Conservation (phyloP, 2,113 vertebrate species). For the Asarcornis scutulata region DNA sequence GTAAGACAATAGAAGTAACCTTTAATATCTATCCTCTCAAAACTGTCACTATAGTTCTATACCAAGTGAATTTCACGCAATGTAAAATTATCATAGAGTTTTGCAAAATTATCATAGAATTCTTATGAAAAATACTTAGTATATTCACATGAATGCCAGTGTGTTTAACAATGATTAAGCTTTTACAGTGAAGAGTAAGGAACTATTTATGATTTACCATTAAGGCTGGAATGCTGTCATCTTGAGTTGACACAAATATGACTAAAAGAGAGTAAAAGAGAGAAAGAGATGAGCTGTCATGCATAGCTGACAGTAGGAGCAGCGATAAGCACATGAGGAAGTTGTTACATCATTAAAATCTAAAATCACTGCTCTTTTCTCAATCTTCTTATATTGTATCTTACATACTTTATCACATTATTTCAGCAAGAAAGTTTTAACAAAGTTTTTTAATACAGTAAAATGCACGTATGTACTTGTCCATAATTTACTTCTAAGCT, state of each 20-base stretch:
- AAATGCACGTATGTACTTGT: not conserved
- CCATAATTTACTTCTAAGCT: not conserved
- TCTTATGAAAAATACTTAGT: constrained; percentile 19
- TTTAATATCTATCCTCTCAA: not conserved
- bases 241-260: not conserved
- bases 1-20: not conserved
- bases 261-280: not conserved
- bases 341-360: not conserved
- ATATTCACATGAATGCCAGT: not conserved
- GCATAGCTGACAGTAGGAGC: not conserved
- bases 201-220: not conserved
- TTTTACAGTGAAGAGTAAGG: constrained; percentile 14
- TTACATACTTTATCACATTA: not conserved
- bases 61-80: constrained; percentile 22
- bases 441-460: not conserved
- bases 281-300: not conserved
- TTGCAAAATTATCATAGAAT: constrained; percentile 37
- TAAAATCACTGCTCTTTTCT: not conserved
- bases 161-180: constrained; percentile 20
- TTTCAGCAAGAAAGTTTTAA: not conserved
- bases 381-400: not conserved
- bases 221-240: not conserved
- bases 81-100: constrained; percentile 34
- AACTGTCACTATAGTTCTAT: constrained; percentile 9
- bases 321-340: not conserved